phyloP scores from a whole-genome alignment of 2,113 vertebrate species.

The Mellivora capensis region DNA sequence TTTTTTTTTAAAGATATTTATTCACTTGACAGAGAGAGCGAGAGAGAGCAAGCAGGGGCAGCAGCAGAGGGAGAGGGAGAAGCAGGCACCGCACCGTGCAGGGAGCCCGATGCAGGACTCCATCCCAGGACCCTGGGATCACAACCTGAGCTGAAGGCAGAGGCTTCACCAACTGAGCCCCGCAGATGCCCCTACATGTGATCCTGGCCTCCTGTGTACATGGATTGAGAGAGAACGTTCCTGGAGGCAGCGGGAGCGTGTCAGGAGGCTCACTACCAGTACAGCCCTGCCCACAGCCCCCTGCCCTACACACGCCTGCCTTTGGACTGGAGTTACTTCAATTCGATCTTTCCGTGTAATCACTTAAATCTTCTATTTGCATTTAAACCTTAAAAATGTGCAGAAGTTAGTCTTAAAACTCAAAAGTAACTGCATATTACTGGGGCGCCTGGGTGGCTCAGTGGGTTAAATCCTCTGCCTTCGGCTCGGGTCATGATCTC shows the following conservation, averaged over 20 bases:
- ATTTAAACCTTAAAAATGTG: background rate
- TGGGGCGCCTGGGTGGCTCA: no score
- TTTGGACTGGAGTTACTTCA: background rate
- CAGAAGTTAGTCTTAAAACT: background rate
- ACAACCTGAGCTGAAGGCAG: no score
- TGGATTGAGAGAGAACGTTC: background rate
- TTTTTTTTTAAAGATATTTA: background rate
- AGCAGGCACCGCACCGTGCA: no score
- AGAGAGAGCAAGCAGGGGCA: no score
- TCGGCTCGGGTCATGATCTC: no score
- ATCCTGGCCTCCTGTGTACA: background rate
- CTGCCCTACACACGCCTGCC: background rate
- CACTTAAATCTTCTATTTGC: background rate
- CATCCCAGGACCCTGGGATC: no score
- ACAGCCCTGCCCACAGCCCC: background rate
- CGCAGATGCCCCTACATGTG: background rate
- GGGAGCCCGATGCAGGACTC: no score
- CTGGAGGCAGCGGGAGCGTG: no score
- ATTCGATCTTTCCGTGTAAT: background rate
- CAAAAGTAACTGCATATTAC: background rate
- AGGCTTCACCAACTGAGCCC: background rate
- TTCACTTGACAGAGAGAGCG: no score
- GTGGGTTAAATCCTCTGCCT: no score
- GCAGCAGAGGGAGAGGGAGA: no score
- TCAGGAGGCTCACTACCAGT: background rate